Evolutionary conservation across 2,888 invertebrate genomes (phyloP).

Genomic region (Drosophila sordidapex): DNA sequence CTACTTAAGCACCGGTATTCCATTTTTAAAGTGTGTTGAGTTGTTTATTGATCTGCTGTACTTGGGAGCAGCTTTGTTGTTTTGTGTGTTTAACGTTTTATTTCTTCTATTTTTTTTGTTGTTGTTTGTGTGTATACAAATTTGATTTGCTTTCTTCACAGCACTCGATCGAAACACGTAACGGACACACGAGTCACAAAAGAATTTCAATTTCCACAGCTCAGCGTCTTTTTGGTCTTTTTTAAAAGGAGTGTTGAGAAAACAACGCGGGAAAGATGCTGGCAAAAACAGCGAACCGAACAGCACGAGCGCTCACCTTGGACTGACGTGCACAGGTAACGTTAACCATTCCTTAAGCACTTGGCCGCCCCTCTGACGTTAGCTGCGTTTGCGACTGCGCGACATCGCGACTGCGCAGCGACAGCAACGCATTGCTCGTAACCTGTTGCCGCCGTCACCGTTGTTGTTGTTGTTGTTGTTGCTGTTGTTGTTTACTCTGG

Average conservation of each 20-base stretch:
- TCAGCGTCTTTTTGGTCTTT: constrained; percentile 32
- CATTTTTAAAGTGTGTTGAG: constrained; percentile 77
- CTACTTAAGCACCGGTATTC: constrained; percentile 85
- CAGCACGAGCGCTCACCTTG: constrained; percentile 84
- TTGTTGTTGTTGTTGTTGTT: constrained; percentile 3
- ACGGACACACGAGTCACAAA: constrained; percentile 45
- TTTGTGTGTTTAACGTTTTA: constrained; percentile 35
- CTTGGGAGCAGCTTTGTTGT: constrained; percentile 42
- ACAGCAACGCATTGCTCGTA: constrained; percentile 57
- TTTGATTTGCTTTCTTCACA: constrained; percentile 52
- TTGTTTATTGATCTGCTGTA: constrained; percentile 58
- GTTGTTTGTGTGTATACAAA: constrained; percentile 29
- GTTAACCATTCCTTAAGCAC: constrained; percentile 84
- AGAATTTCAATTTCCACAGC: constrained; percentile 48
- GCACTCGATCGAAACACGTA: constrained; percentile 46
- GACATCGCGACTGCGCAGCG: constrained; percentile 48
- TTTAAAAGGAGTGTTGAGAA: constrained; percentile 18
- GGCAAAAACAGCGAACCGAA: constrained; percentile 68
- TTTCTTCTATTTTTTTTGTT: constrained; percentile 7
- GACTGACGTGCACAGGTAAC: constrained; percentile 82
- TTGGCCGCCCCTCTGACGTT: constrained; percentile 54
- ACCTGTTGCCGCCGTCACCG: constrained; percentile 56
- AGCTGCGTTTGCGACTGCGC: constrained; percentile 40
- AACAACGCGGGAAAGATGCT: constrained; percentile 36
- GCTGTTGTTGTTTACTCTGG: constrained; percentile 33